These are phyloP conservation scores for Megaleporinus macrocephalus DNA, from an alignment of 2,113 vertebrate genomes.

Conservation along the genomic window DNA sequence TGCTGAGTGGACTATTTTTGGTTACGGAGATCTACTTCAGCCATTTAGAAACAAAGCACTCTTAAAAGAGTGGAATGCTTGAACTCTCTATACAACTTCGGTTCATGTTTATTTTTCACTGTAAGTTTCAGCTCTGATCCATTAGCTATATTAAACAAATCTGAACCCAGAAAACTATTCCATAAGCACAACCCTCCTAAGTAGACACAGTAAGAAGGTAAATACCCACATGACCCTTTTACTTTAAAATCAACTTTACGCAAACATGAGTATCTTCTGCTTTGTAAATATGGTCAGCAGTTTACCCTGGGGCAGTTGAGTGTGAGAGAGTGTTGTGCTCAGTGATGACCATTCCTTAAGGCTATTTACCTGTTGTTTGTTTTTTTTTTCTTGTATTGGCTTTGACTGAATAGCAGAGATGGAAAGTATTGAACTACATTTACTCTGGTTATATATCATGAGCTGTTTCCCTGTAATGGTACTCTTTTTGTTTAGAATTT, in stretches of 20 bases:
- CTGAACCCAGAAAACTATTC: background rate
- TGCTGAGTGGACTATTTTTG: too few species aligned
- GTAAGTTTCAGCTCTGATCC: background rate
- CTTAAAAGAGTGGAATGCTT: background rate
- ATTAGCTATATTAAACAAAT: background rate
- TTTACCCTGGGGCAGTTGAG: background rate
- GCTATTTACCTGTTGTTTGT: background rate
- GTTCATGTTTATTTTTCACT: background rate
- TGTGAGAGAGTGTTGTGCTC: background rate
- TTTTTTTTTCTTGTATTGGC: background rate
- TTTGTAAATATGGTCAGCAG: background rate
- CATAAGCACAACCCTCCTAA: background rate
- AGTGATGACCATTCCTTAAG: background rate
- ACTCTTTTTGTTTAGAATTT: too few species aligned
- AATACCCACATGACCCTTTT: background rate
- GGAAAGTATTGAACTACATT: background rate
- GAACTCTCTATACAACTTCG: too few species aligned
- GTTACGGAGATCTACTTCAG: background rate
- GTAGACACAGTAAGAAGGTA: background rate
- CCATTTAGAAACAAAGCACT: too few species aligned
- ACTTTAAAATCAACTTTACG: slow-evolving; percentile 10
- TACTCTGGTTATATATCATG: background rate
- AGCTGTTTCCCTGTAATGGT: too few species aligned
- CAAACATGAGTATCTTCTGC: background rate
- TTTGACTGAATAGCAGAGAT: background rate